Percentiles rank a stretch among this genome's conserved stretches.
Evolutionary conservation across 2,888 invertebrate genomes (phyloP).

Genomic region (Hyposoter dolosus): DNA sequence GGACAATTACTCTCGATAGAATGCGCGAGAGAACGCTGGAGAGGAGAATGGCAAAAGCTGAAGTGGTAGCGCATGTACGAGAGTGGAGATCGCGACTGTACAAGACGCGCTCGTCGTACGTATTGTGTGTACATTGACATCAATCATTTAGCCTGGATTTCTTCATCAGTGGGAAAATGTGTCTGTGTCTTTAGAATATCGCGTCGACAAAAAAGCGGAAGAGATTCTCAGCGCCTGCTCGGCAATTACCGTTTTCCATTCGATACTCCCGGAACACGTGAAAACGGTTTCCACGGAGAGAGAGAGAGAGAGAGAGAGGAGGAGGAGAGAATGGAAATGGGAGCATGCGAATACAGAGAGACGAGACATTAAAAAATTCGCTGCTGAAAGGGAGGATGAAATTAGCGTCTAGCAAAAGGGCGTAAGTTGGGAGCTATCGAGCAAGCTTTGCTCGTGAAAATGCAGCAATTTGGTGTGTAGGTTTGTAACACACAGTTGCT

Average conservation of each 20-base stretch:
- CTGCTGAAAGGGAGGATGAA: conserved; percentile 10
- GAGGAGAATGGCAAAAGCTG: not conserved
- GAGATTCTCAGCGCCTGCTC: conserved; percentile 31
- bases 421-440: not conserved
- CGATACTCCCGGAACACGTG: conserved; percentile 45
- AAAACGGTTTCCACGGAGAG: not conserved
- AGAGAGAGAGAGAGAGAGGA: not conserved
- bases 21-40: conserved; percentile 5
- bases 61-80: conserved; percentile 2
- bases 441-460: not conserved
- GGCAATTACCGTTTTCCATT: conserved; percentile 63
- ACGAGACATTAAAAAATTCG: conserved; percentile 23
- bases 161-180: not conserved
- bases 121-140: not conserved
- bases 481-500: not conserved
- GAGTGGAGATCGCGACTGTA: too few species aligned
- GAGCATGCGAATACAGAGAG: not conserved
- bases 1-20: conserved; percentile 34
- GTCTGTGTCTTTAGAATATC: conserved; percentile 3
- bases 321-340: not conserved
- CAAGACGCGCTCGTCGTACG: not conserved
- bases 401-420: not conserved
- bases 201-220: conserved; percentile 50
- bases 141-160: not conserved
- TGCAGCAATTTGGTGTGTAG: not conserved